Conservation (phyloP, 1,140 invertebrate genomes). For the Cydia splendana region DNA sequence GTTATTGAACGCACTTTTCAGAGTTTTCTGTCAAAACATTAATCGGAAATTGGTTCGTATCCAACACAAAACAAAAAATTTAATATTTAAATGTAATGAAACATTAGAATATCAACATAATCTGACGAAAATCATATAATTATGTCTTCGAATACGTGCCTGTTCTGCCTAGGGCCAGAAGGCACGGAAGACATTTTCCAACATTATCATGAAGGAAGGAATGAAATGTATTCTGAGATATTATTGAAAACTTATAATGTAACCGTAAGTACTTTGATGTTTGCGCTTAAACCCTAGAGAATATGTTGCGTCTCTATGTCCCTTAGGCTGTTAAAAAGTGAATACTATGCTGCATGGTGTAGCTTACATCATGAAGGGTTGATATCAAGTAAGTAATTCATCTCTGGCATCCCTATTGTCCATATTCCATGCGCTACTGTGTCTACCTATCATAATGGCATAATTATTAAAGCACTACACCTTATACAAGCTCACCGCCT, state of each 20-base stretch:
- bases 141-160: not conserved
- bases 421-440: too few relatives aligned
- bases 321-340: too few relatives aligned
- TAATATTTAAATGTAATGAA: not conserved
- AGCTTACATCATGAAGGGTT: too few relatives aligned
- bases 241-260: slow-evolving; percentile 11
- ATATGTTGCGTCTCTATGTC: too few relatives aligned
- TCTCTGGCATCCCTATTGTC: too few relatives aligned
- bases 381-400: too few relatives aligned
- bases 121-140: not conserved
- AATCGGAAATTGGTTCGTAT: not conserved
- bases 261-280: not conserved
- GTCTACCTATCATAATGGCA: too few relatives aligned
- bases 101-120: not conserved
- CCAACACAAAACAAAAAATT: not conserved
- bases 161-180: not conserved
- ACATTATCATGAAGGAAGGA: not conserved
- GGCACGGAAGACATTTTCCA: slow-evolving; percentile 10
- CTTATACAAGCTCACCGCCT: too few relatives aligned
- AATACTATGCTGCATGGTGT: too few relatives aligned
- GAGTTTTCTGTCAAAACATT: not conserved
- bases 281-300: too few relatives aligned
- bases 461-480: too few relatives aligned
- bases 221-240: slow-evolving; percentile 8
- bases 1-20: not conserved